These are phyloP conservation scores for Malurus leucopterus DNA, from an alignment of 2,797 vertebrate species.

Conservation along the genomic window DNA sequence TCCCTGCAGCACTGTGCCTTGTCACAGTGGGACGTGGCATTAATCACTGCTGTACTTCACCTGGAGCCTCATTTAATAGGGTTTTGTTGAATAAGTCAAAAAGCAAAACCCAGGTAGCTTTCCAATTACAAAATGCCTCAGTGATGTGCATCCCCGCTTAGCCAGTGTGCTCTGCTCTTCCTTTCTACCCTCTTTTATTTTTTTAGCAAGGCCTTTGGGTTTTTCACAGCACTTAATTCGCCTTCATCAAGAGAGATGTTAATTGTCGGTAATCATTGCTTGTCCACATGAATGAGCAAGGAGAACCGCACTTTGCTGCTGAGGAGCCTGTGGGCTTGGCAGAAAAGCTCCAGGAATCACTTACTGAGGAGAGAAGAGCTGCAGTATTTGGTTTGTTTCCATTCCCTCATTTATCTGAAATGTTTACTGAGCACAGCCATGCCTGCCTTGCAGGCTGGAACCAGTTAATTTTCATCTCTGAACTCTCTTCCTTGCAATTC, in stretches of 20 bases:
- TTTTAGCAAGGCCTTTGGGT: neutral
- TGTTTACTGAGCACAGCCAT: neutral
- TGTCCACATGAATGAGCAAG: slow-evolving; percentile 24
- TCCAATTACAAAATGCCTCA: neutral
- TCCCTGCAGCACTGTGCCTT: neutral
- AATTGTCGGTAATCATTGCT: slow-evolving; percentile 18
- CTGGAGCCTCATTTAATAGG: slow-evolving; percentile 27
- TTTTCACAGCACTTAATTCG: slow-evolving; percentile 44
- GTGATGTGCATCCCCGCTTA: neutral
- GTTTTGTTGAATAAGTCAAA: neutral
- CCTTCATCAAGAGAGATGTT: slow-evolving; percentile 36
- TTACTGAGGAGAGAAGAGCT: neutral
- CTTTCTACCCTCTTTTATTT: neutral
- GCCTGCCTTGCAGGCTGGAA: neutral
- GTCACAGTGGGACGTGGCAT: neutral
- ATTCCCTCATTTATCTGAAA: neutral
- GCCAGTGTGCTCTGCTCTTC: neutral
- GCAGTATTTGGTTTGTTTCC: slow-evolving; percentile 7
- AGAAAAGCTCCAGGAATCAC: neutral
- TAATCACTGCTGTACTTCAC: slow-evolving; percentile 28
- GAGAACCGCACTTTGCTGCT: neutral
- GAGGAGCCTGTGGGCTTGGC: neutral
- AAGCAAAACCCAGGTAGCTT: slow-evolving; percentile 27
- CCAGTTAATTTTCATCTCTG: neutral
- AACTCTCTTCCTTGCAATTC: neutral